phyloP scores from a whole-genome alignment of 1,140 invertebrate species.

The Coenobita brevimanus region DNA sequence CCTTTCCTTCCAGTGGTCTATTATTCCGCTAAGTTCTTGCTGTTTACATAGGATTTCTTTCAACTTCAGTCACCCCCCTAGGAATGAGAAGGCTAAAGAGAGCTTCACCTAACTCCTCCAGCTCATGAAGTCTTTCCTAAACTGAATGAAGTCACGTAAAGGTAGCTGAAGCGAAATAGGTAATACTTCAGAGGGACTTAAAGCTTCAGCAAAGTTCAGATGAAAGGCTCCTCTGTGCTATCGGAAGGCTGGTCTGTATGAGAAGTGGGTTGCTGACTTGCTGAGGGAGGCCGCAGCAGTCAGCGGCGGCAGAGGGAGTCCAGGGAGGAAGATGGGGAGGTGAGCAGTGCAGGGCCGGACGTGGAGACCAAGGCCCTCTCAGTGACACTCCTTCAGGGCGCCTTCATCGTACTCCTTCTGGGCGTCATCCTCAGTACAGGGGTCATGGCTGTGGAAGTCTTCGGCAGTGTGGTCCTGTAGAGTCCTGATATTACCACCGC shows the following conservation, averaged over 20 bases:
- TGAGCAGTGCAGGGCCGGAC: too few species aligned
- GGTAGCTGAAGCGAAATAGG: background rate
- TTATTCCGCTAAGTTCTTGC: too few species aligned
- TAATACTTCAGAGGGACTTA: background rate
- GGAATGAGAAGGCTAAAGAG: too few species aligned
- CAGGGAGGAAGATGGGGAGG: background rate
- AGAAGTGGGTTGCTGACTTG: slow-evolving; percentile 16
- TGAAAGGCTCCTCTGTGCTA: background rate
- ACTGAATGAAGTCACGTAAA: too few species aligned
- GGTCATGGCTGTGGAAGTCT: too few species aligned
- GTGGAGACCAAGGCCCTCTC: background rate
- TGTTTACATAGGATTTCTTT: too few species aligned
- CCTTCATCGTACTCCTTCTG: slow-evolving; percentile 31
- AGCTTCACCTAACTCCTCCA: too few species aligned
- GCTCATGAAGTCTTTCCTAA: too few species aligned
- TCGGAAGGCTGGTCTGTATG: slow-evolving; percentile 19
- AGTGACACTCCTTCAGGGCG: background rate
- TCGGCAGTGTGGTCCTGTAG: too few species aligned
- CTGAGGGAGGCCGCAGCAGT: background rate
- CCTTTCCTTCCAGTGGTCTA: too few species aligned
- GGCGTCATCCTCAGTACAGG: slow-evolving; percentile 4
- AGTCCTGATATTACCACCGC: too few species aligned
- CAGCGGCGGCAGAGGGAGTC: background rate
- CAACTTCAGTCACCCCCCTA: too few species aligned
- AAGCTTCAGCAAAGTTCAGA: background rate